Conservation (phyloP, 2,888 invertebrate species). For the Campoletis raptor region DNA sequence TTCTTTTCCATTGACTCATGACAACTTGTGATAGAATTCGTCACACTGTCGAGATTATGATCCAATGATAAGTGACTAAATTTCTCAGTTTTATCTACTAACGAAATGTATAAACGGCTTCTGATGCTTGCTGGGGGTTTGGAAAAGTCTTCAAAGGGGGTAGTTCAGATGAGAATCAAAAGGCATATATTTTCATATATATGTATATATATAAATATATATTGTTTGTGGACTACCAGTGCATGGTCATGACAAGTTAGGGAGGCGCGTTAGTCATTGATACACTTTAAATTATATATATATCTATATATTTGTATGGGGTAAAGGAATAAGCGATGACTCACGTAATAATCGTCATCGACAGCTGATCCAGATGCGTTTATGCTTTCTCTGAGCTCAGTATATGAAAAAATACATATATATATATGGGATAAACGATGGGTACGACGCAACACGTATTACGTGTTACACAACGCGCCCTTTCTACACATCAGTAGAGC, state of each 20-base stretch:
- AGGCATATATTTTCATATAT: constrained; percentile 42
- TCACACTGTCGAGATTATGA: background rate
- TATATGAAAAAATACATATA: constrained; percentile 22
- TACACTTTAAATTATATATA: constrained; percentile 79
- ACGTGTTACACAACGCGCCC: constrained; percentile 59
- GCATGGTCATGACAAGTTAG: constrained; percentile 47
- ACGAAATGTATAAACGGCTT: background rate
- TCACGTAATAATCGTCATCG: constrained; percentile 82
- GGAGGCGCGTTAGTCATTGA: constrained; percentile 80
- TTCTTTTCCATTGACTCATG: background rate
- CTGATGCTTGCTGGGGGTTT: constrained; percentile 10
- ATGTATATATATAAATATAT: background rate
- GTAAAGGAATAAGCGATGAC: constrained; percentile 74
- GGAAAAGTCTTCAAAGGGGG: constrained; percentile 52
- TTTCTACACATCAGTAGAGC: constrained; percentile 16
- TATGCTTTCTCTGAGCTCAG: constrained; percentile 11
- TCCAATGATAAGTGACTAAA: background rate
- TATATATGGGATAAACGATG: constrained; percentile 13
- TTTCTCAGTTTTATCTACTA: constrained; percentile 17
- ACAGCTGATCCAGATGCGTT: constrained; percentile 80
- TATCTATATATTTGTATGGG: background rate
- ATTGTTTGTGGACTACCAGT: constrained; percentile 52
- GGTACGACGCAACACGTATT: constrained; percentile 68
- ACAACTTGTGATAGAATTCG: background rate
- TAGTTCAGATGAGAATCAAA: constrained; percentile 66